Evolutionary conservation across 2,113 vertebrate genomes (phyloP), one percentile per base, ranked within the genome.

Genomic region (Ictalurus furcatus): DNA sequence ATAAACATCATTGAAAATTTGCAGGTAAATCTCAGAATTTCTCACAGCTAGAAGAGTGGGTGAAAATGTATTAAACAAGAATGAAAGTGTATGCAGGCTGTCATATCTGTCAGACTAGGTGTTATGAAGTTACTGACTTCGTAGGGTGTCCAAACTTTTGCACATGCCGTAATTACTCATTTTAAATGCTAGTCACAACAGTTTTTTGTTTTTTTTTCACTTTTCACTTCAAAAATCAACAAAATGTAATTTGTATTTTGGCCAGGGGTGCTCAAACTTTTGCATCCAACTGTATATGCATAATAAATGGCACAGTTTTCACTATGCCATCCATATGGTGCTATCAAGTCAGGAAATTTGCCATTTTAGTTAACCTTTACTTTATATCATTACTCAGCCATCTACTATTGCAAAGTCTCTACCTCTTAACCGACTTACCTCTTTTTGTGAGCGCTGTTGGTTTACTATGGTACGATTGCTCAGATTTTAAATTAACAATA

Each of bases 341-440:
- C 80, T 84, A n/a, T 79, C 30, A 85, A 40, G 19, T 80, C 48
- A 88, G 30, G 17, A 40, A 56, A 82, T 40, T 2, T 17, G 44
- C 23, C 14, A 59, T 76, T 85, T 73, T 63, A 7, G 25, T 8
- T 2, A 88, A 73, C n/a, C 48, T 73, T 54, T 13, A 13, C 1
- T 34, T 85, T 61, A 67, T n/a, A 30, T 67, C 17, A 71, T 83
- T 71, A 30, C 21, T 34, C 17, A 23, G n/a, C 56, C 28, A 44
- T 84, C 8, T 30, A 76, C 25, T 88, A 19, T 44, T 84, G 4
- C 23, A n/a, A 88, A 85, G 30, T 78, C 65, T 80, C 88, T 89
- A 89, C 88, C 83, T 89, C 88, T 84, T 21, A 63, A 67, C 48
- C 9, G 8, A 48, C 37, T 67, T 67, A 19, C n/a, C 30, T 85